Conservation (phyloP, 2,113 vertebrate genomes). For the Cricetomys ansorgei region DNA sequence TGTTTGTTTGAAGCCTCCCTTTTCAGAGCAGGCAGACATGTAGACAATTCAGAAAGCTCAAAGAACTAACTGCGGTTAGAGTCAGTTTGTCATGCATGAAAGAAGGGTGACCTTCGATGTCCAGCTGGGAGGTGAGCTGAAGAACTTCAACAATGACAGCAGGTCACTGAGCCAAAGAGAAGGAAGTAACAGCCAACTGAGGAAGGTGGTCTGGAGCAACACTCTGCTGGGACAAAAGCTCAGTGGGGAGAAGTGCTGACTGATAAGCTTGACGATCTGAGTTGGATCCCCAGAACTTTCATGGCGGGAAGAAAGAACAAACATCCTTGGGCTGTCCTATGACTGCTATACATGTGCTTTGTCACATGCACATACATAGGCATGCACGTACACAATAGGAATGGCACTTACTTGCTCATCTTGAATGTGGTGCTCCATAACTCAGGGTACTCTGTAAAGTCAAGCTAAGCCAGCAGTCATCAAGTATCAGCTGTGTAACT, state of each 20-base stretch:
- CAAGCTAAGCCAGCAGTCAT: neutral
- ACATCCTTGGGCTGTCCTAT: neutral
- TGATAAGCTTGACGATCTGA: neutral
- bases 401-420: neutral
- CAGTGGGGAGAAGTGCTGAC: too few relatives aligned
- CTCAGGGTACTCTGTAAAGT: neutral
- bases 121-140: neutral
- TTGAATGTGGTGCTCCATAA: too few relatives aligned
- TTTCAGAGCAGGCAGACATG: neutral
- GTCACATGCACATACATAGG: too few relatives aligned
- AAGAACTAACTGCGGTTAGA: neutral
- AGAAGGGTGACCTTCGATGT: neutral
- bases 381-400: neutral
- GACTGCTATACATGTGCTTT: neutral
- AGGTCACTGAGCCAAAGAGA: neutral
- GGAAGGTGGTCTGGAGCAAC: neutral
- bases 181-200: neutral
- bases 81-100: conserved; percentile 11
- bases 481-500: fast-evolving
- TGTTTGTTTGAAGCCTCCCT: conserved; percentile 53
- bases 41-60: conserved; percentile 54
- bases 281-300: neutral
- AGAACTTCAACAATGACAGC: neutral
- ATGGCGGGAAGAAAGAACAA: neutral
- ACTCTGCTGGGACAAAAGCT: neutral